Evolutionary conservation across 2,113 vertebrate genomes (phyloP), one percentile per base, ranked within the genome.

Genomic region (Cyanoramphus novaezelandiae): DNA sequence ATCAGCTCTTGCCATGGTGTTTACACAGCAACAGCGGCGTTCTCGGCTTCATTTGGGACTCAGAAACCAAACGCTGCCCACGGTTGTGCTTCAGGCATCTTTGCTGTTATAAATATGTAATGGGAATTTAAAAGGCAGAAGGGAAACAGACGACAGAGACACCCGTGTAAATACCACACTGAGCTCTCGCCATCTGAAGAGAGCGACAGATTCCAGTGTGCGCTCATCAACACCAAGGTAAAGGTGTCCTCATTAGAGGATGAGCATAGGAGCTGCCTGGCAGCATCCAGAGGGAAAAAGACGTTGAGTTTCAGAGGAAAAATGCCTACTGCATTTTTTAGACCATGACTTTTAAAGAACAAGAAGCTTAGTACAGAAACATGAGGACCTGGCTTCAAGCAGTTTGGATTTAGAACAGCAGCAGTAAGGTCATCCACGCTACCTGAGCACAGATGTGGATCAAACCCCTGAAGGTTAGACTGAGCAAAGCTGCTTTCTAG

Each of bases 91-190:
- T 72, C 21, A 86, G 93, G 92, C 86, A 90, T 65, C 83, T 81
- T 25, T 81, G 88, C 68, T 78, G 0, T 35, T 59, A 93, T 96
- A 94, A 95, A 96, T 96, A 92, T 1, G 16, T 60, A 93, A 93
- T 75, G 79, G 86, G 90, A 52, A 44, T 78, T 86, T 78, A 93
- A 94, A 94, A 81, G 76, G 88, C 71, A 92, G 82, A 86, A 90
- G 72, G 85, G 63, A 90, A 93, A 86, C 1, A 85, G 39, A 80
- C 5, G 59, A 74, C 55, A 60, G 93, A 90, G 75, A 68, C 50
- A 41, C 20, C 41, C 1, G 0, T 37, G 55, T n/a, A 49, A 78
- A 64, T 10, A 52, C 11, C 79, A 93, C 43, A 37, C 60, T 35
- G 4, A 4, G 55, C 88, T 94, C 64, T 60, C 68, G 50, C 55